Base-by-base conservation (phyloP, 35 echinoderm and acorn worm genomes). In the Anneissia japonica region DNA sequence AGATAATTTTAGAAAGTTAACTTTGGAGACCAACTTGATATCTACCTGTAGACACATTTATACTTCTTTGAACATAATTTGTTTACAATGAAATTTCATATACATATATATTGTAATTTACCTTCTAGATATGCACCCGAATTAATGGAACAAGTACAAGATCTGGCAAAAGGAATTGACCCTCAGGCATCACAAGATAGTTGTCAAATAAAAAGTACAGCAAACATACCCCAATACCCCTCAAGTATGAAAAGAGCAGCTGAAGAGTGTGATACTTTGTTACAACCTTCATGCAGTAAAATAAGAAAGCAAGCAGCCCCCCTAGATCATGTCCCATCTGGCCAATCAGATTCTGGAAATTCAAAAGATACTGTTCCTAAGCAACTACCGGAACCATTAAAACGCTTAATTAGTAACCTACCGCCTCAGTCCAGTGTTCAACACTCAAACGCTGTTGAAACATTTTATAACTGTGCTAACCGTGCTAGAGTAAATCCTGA, bases 71-170 rank as follows among this genome's bases (percentile, higher is more conserved):
- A n/a, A n/a, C n/a, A n/a, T n/a, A n/a, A n/a, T n/a, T 64, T 64
- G 21, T 64, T 64, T 64, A 64, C 2, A 64, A 64, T 64, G 1
- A 64, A 64, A 64, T 23, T 23, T 12, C 11, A n/a, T n/a, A n/a
- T n/a, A n/a, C n/a, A n/a, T n/a, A n/a, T n/a, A n/a, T n/a, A n/a
- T n/a, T n/a, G n/a, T n/a, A n/a, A n/a, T n/a, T n/a, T n/a, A n/a
- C n/a, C n/a, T 39, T 81, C 23, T 38, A 81, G 79, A 39, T 81
- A 81, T 40, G 79, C 32, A 38, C 3, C 34, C 21, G 79, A 81
- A 81, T 40, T 81, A 81, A 81, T 81, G 79, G 79, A 37, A 11
- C 4, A n/a, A 39, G 37, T 81, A 30, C 16, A 81, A 14, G 11
- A 26, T 40, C 38, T 81, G 14, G 79, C 36, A 38, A 39, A 16